Base-by-base conservation (phyloP, 2,888 invertebrate species). In the Drosophila rubida region DNA sequence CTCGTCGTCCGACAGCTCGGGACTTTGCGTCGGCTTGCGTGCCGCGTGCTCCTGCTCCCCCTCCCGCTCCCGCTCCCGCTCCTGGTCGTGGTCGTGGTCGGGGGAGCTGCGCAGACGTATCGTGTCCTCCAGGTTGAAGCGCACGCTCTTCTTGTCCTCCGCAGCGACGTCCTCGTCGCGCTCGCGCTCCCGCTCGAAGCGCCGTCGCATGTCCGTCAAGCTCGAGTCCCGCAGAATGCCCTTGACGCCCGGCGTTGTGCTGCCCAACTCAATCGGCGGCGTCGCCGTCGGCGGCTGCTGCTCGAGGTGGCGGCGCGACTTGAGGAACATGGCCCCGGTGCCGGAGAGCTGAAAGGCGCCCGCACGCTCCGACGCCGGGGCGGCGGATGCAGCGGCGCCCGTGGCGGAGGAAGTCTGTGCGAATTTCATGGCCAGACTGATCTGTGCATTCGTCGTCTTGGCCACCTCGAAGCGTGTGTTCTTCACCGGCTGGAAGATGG, bases 91-190 rank as follows among this genome's bases (percentile, higher is more conserved):
- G 46, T 80, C 78, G 79, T n/a, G n/a, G n/a, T 88, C 90, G 0
- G 90, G 88, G 1, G 91, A 90, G 2, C 60, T 60, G 23, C 80
- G 80, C 25, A 75, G 7, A 5, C 62, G 51, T 7, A 64, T 55
- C 19, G 64, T 75, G 6, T 88, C 85, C 8, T 90, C 91, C 58
- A 95, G 90, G 89, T 94, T 94, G 77, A 95, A 95, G 7, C 94
- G 93, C 0, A 96, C 96, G 88, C 95, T 96, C 89, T 96, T 96
- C 65, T 94, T 94, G 62, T 96, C 96, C 66, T 96, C 96, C 32
- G 7, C 11, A 4, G 0, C 30, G 7, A 16, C 16, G 0, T 77
- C 77, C 9, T 90, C 89, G 22, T 85, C 85, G 13, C 89, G 51
- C 0, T 51, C 35, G 13, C 35, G 35, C 7, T 37, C 35, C 11